Base-by-base conservation (phyloP, 1,140 invertebrate species). In the Zaprionus gabonicus region DNA sequence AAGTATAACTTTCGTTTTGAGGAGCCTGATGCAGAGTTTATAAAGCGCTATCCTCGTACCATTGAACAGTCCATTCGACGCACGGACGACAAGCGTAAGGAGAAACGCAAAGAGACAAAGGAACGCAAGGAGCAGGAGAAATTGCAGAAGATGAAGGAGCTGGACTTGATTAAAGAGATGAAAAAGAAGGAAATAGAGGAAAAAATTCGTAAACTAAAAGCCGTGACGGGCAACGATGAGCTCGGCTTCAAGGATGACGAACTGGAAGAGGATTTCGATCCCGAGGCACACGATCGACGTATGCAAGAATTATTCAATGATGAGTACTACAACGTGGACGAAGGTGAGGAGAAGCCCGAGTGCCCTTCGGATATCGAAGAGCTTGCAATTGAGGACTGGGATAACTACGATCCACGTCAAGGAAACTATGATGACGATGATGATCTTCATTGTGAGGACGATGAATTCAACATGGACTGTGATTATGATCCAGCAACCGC, bases 1-100 rank as follows among this genome's bases (percentile, higher is more conserved):
- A 99, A 99, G 88, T 99, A 97, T 91, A 99, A 99, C 94, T 99
- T 98, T 93, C 95, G 98, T 80, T 99, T 97, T 93, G 98, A 99
- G 94, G 98, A 99, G 93, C 98, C 98, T 1, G 98, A 99, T 94
- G 95, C 96, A 59, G 97, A 99, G 82, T 99, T 98, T 94, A 95
- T 98, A 20, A 98, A 98, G 94, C 94, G 96, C 17, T 99, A 97
- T 94, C 98, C 98, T 1, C 95, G 98, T 80, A 98, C 96, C 1
- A 95, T 99, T 78, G 95, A 96, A 74, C 95, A 96, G 93, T 96
- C 97, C 4, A 93, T 99, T 63, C 94, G 98, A 34, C 95, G 95
- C 27, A 96, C 96, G 82, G 96, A 99, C 91, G 96, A 96, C 36
- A 95, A 95, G 68, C 94, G 98, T 65, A 95, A 97, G 59, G 92